These are phyloP conservation scores for Graphium colonna DNA, from an alignment of 2,888 invertebrate species.

Conservation along the genomic window DNA sequence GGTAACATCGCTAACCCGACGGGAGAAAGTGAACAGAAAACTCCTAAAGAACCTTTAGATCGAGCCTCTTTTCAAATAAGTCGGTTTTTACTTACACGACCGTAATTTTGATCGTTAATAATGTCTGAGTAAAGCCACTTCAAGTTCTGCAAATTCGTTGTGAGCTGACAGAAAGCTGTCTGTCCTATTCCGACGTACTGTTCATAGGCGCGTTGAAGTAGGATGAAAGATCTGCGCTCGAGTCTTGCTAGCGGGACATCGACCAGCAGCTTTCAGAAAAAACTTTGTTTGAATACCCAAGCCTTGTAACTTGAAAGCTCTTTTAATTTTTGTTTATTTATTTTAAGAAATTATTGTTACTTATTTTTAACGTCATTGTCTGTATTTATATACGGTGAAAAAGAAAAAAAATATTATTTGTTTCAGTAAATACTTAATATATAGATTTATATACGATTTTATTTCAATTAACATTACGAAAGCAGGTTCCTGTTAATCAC, in stretches of 20 bases:
- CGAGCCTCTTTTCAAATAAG: constrained; percentile 44
- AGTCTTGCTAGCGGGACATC: constrained; percentile 76
- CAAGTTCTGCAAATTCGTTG: constrained; percentile 67
- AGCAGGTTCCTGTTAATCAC: too few species aligned
- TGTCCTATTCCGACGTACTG: constrained; percentile 51
- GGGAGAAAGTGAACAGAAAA: constrained; percentile 34
- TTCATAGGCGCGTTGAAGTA: constrained; percentile 39
- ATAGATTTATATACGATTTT: too few species aligned
- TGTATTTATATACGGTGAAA: too few species aligned
- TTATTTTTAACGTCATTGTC: too few species aligned
- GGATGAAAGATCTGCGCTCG: constrained; percentile 53
- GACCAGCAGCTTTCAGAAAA: constrained; percentile 79
- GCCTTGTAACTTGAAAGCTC: constrained; percentile 52
- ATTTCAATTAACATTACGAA: too few species aligned
- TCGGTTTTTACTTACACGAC: constrained; percentile 56
- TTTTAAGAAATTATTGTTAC: too few species aligned
- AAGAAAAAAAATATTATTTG: too few species aligned
- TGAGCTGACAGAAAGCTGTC: constrained; percentile 36
- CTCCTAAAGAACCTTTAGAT: constrained; percentile 24
- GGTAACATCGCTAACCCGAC: constrained; percentile 45
- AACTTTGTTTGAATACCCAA: constrained; percentile 50
- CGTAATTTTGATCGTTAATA: constrained; percentile 62
- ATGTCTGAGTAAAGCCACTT: constrained; percentile 64
- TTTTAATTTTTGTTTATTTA: too few species aligned
- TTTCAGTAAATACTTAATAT: too few species aligned